Evolutionary conservation across 2,888 invertebrate species (phyloP).

Genomic region (Creontiades dilutus): DNA sequence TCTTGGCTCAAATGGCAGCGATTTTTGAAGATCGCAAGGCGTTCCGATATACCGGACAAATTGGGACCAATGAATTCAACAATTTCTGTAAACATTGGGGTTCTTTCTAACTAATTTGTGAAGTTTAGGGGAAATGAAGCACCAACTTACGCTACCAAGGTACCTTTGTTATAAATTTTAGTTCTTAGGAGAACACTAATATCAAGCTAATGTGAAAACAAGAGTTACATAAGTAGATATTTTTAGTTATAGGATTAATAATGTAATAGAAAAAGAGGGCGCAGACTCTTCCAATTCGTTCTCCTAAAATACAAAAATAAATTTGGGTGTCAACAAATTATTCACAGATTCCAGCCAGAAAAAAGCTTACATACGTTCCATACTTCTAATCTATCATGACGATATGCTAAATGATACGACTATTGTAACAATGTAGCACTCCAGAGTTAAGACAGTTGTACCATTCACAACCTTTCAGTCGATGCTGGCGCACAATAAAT

Average conservation of each 20-base stretch:
- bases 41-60: no score
- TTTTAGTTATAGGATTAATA: background rate
- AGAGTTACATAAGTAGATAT: background rate
- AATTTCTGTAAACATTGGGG: no score
- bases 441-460: background rate
- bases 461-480: conserved; percentile 62
- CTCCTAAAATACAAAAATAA: conserved; percentile 56
- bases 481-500: background rate
- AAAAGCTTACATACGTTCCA: conserved; percentile 12
- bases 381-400: conserved; percentile 1
- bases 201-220: conserved; percentile 16
- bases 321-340: conserved; percentile 32
- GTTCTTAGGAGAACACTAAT: background rate
- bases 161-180: background rate
- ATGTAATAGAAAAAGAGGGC: background rate
- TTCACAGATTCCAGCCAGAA: background rate
- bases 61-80: no score
- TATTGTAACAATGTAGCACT: conserved; percentile 31
- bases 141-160: background rate
- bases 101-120: no score
- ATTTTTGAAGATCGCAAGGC: no score
- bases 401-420: conserved; percentile 39
- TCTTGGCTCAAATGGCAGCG: no score
- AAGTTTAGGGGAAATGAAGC: background rate
- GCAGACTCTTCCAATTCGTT: conserved; percentile 1